Evolutionary conservation across 2,888 invertebrate species (phyloP).

Genomic region (Myopa tessellatipennis): DNA sequence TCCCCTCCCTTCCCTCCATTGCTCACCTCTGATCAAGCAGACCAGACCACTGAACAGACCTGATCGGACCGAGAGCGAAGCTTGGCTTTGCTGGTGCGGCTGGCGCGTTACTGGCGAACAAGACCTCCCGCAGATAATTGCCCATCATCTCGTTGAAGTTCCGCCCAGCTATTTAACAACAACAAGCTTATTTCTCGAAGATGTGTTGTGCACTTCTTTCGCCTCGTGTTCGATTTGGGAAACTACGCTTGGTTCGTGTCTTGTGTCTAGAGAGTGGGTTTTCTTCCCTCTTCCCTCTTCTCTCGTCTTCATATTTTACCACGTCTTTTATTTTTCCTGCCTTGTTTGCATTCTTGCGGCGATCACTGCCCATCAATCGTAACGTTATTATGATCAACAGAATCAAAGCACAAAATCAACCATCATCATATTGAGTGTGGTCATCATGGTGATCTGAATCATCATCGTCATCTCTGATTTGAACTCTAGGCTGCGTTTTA

Average conservation of each 20-base stretch:
- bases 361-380: conserved; percentile 29
- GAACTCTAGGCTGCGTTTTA: no score
- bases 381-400: not conserved
- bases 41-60: not conserved
- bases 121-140: conserved; percentile 68
- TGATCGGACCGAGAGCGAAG: not conserved
- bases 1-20: not conserved
- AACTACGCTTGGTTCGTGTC: conserved; percentile 19
- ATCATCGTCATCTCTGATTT: no score
- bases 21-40: not conserved
- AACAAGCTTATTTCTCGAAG: conserved; percentile 48
- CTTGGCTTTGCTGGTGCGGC: conserved; percentile 14
- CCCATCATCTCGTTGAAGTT: conserved; percentile 66
- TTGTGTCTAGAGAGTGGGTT: conserved; percentile 3
- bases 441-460: not conserved
- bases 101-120: conserved; percentile 39
- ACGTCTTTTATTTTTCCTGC: not conserved
- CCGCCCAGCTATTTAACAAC: conserved; percentile 66
- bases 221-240: not conserved
- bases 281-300: conserved; percentile 12
- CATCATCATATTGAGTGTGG: not conserved
- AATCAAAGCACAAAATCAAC: not conserved
- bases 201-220: conserved; percentile 31
- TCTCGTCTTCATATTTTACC: no score
- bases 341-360: conserved; percentile 32